These are phyloP conservation scores for Hyles lineata DNA, from an alignment of 2,888 invertebrate genomes.

Conservation along the genomic window DNA sequence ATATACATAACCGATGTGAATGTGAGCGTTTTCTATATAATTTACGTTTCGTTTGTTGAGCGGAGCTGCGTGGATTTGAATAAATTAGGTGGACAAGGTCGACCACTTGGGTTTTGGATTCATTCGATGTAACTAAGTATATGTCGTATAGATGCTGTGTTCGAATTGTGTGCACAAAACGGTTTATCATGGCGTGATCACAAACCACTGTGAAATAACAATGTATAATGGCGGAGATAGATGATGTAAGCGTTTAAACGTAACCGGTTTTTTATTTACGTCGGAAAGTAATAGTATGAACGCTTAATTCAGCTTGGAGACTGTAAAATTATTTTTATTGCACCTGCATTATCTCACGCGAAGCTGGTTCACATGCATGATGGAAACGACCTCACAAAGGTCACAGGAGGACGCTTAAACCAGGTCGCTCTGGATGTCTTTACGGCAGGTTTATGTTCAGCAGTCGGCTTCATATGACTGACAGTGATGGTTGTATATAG, in stretches of 20 bases:
- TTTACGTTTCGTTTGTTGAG: conserved; percentile 25
- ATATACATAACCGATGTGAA: not conserved
- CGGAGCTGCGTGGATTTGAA: conserved; percentile 50
- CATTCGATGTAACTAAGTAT: not conserved
- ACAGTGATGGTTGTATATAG: not conserved
- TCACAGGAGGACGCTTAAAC: too few relatives aligned
- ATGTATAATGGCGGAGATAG: conserved; percentile 46
- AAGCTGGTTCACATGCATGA: not conserved
- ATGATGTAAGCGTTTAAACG: conserved; percentile 63
- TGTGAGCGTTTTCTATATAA: conserved; percentile 1
- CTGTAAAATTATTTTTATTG: not conserved
- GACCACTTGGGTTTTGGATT: conserved; percentile 37
- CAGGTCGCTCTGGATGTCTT: too few relatives aligned
- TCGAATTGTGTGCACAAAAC: conserved; percentile 9
- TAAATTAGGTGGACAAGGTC: conserved; percentile 68
- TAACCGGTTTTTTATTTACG: conserved; percentile 55
- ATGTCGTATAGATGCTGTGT: not conserved
- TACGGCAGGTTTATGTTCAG: too few relatives aligned
- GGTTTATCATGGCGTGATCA: conserved; percentile 25
- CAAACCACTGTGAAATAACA: conserved; percentile 27
- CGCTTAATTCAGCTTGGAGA: conserved; percentile 16
- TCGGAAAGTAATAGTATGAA: conserved; percentile 24
- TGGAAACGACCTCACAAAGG: not conserved
- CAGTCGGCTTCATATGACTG: too few relatives aligned
- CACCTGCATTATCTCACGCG: not conserved